Evolutionary conservation across 2,888 invertebrate species (phyloP), one percentile per base, ranked within the genome.

Genomic region (Allygus modestus): DNA sequence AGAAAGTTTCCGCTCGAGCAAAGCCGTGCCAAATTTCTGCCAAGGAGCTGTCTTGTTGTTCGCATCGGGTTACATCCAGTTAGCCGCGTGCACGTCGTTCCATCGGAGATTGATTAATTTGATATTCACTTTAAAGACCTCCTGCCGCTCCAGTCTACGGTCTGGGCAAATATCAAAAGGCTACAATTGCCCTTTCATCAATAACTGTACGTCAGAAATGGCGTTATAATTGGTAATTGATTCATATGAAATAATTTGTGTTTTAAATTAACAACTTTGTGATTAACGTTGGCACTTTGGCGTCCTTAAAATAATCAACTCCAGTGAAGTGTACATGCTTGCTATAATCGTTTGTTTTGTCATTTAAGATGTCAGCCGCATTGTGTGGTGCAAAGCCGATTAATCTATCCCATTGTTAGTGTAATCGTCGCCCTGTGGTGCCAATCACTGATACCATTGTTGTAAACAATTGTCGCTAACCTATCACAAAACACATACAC

Each of bases 391-490:
- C 5, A 9, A 65, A 65, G 28, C 65, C 31, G 65, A 65, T 65
- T 65, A 65, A 65, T 65, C 65, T 28, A 5, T 11, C 15, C 65
- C n/a, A 65, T 65, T 65, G 65, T 58, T 58, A 9, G 58, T 26
- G 15, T 65, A 65, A 65, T 65, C 28, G 65, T 65, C 65, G 31
- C 65, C 65, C 65, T 28, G 65, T 65, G 65, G 65, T 28, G 65
- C 65, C 65, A 65, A 65, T 65, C 65, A 65, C 65, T 15, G 28
- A 65, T 17, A 31, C 28, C 28, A 65, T 65, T 65, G 65, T 65
- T 65, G 28, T 28, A 28, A 28, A 28, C 65, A 58, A 58, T 58
- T 58, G 58, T 23, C 20, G 26, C 58, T 15, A 58, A 58, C 58
- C 51, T 51, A 23, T 20, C 26, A 58, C 58, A 65, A 5, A 65